A percentile compares a stretch with the other conserved stretches of the same genome.
Evolutionary conservation across 2,797 vertebrate genomes (phyloP).

Genomic region (Tenualosa thibaudeaui): DNA sequence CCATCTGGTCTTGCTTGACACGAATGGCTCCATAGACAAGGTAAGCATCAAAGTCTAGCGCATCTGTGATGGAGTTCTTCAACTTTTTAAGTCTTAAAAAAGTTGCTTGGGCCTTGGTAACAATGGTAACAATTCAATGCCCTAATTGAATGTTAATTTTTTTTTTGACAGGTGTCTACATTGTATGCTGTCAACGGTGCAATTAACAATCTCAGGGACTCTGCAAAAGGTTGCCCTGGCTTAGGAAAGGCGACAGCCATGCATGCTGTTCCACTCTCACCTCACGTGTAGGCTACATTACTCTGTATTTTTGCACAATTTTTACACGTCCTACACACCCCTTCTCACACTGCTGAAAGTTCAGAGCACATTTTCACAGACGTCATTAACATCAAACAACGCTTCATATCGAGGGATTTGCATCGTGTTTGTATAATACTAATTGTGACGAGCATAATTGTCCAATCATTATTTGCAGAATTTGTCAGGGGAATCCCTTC

Average conservation of each 20-base stretch:
- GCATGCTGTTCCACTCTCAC: not conserved
- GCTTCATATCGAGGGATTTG: not conserved
- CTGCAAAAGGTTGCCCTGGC: not conserved
- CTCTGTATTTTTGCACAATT: not conserved
- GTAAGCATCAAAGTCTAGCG: constrained; percentile 36
- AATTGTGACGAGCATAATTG: not conserved
- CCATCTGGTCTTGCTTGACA: constrained; percentile 54
- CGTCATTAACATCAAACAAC: not conserved
- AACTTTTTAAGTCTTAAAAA: not conserved
- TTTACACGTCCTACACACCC: not conserved
- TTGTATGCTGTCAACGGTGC: not conserved
- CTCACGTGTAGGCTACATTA: not conserved
- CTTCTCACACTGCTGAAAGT: not conserved
- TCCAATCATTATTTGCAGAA: constrained; percentile 61
- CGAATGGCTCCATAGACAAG: constrained; percentile 53
- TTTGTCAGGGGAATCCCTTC: constrained; percentile 50
- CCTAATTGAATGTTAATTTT: too few species aligned
- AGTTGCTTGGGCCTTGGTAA: not conserved
- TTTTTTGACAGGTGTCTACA: not conserved
- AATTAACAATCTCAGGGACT: not conserved
- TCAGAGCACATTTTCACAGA: not conserved
- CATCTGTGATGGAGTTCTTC: not conserved
- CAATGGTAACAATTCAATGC: not conserved
- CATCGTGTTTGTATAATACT: not conserved
- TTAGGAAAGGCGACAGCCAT: not conserved